Percentiles rank a stretch among this genome's conserved stretches.
Evolutionary conservation across 1,140 invertebrate species (phyloP).

Genomic region (Apis dorsata): DNA sequence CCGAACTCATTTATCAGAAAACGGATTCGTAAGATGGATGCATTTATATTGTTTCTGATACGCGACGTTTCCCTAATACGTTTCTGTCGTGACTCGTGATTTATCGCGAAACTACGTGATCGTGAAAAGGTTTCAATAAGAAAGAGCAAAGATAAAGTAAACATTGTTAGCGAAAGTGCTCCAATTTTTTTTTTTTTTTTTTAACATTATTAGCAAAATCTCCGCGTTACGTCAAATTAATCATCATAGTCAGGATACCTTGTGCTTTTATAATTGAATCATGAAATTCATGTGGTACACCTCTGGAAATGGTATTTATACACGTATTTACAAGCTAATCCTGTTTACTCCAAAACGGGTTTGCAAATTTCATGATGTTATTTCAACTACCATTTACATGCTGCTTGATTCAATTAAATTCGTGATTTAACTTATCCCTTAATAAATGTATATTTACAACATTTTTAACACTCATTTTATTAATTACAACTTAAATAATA

Average conservation of each 20-base stretch:
- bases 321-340: not conserved
- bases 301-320: not conserved
- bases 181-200: not conserved
- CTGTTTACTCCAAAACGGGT: not conserved
- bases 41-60: slow-evolving; percentile 21
- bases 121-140: not conserved
- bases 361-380: not conserved
- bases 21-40: slow-evolving; percentile 27
- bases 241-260: too few species aligned
- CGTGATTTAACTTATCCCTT: not conserved
- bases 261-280: not conserved
- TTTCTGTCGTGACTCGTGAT: slow-evolving; percentile 29
- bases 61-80: slow-evolving; percentile 19
- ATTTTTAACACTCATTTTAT: too few species aligned
- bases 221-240: too few species aligned
- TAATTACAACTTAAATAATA: too few species aligned
- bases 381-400: too few species aligned
- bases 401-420: not conserved
- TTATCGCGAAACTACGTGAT: not conserved
- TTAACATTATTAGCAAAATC: not conserved
- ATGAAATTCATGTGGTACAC: not conserved
- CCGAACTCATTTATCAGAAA: slow-evolving; percentile 14
- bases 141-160: not conserved
- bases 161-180: not conserved
- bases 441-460: not conserved